Evolutionary conservation across 2,797 vertebrate species (phyloP).

Genomic region (Anguilla megastoma): DNA sequence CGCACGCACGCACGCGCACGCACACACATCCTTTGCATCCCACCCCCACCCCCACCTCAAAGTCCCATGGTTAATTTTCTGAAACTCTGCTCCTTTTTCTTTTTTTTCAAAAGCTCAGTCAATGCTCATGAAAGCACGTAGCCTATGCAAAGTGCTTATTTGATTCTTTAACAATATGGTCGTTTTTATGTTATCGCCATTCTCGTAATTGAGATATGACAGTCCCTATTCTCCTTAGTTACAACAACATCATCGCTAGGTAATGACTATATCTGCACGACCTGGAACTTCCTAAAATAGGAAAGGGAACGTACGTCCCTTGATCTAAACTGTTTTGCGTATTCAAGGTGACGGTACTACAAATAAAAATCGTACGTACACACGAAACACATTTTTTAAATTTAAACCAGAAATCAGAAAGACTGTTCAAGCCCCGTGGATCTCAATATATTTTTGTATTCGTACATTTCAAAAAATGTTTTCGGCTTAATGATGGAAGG

Average conservation of each 20-base stretch:
- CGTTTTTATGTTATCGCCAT: slow-evolving; percentile 39
- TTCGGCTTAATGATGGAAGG: slow-evolving; percentile 57
- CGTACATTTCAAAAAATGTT: slow-evolving; percentile 61
- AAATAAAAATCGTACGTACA: slow-evolving; percentile 41
- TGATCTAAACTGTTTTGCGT: slow-evolving; percentile 48
- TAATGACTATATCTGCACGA: slow-evolving; percentile 64
- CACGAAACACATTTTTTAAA: slow-evolving; percentile 49
- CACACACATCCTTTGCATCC: slow-evolving; percentile 25
- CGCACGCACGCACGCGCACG: slow-evolving; percentile 13
- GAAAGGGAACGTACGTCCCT: slow-evolving; percentile 55
- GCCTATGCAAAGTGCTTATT: not conserved
- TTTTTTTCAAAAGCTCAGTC: not conserved
- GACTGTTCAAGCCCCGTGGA: slow-evolving; percentile 42
- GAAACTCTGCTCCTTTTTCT: slow-evolving; percentile 15
- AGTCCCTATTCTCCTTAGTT: slow-evolving; percentile 13
- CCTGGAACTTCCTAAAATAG: slow-evolving; percentile 74
- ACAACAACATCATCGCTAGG: not conserved
- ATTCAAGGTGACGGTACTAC: slow-evolving; percentile 27
- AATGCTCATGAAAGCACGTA: not conserved
- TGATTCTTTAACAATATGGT: slow-evolving; percentile 4
- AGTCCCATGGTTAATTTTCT: slow-evolving; percentile 30
- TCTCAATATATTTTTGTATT: not conserved
- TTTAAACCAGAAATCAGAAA: slow-evolving; percentile 57
- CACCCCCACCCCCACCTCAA: slow-evolving; percentile 15
- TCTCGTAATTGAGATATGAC: slow-evolving; percentile 44